phyloP scores from a whole-genome alignment of 2,113 vertebrate species.

The Neodon shergylaensis region DNA sequence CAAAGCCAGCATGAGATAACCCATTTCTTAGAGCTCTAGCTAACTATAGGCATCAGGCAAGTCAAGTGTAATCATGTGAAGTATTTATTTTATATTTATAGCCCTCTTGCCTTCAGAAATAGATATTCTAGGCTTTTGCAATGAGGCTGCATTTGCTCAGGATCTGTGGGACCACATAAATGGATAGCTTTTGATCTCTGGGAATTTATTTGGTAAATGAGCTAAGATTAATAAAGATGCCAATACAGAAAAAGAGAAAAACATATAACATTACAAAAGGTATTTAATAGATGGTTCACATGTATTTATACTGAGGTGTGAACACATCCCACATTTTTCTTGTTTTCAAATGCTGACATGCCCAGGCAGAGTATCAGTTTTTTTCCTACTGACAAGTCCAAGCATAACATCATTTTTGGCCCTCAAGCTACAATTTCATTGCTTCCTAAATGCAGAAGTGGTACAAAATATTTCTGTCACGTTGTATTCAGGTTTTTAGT shows the following conservation, averaged over 20 bases:
- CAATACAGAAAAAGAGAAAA: neutral
- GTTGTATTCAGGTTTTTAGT: slow-evolving; percentile 7
- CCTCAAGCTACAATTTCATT: neutral
- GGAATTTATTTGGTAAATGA: slow-evolving; percentile 22
- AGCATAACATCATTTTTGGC: slow-evolving; percentile 17
- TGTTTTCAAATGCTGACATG: neutral
- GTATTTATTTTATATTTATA: neutral
- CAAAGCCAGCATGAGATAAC: neutral
- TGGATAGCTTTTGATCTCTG: neutral
- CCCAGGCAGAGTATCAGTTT: neutral
- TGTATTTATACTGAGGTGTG: neutral
- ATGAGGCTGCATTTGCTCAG: neutral
- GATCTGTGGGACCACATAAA: neutral
- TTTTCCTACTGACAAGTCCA: neutral
- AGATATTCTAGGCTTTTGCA: neutral
- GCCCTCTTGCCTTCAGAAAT: neutral
- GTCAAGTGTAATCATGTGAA: neutral
- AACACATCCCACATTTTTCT: neutral
- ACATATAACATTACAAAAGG: neutral
- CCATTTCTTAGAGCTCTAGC: neutral
- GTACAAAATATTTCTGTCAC: slow-evolving; percentile 49
- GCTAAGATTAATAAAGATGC: neutral
- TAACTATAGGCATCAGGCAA: neutral
- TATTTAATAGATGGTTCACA: neutral
- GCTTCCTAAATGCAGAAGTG: slow-evolving; percentile 32